These are phyloP conservation scores for Valencia hispanica DNA, from an alignment of 2,797 vertebrate genomes.

Conservation along the genomic window DNA sequence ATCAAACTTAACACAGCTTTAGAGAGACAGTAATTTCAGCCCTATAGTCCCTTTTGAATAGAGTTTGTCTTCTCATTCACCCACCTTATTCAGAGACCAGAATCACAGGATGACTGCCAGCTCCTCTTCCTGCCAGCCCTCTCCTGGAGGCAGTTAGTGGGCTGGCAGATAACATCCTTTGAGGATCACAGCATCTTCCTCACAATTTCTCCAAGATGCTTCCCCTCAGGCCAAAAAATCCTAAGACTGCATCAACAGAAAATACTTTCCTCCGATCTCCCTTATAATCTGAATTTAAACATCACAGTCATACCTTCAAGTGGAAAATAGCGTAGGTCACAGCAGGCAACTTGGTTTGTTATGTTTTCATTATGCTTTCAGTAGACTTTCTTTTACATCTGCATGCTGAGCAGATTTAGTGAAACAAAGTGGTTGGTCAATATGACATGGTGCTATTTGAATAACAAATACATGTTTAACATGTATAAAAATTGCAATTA, in stretches of 20 bases:
- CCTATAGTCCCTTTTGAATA: slow-evolving; percentile 40
- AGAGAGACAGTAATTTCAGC: slow-evolving; percentile 30
- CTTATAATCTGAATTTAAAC: slow-evolving; percentile 38
- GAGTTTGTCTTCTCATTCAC: slow-evolving; percentile 54
- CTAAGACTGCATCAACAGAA: slow-evolving; percentile 40
- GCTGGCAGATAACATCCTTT: slow-evolving; percentile 65
- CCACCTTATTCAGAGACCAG: slow-evolving; percentile 50
- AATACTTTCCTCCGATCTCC: slow-evolving; percentile 39
- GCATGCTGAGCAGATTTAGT: slow-evolving; percentile 7
- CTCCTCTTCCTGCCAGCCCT: slow-evolving; percentile 50
- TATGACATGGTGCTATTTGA: neutral
- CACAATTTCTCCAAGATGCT: slow-evolving; percentile 50
- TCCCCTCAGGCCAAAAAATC: slow-evolving; percentile 56
- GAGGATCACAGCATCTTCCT: slow-evolving; percentile 64
- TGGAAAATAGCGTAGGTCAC: slow-evolving; percentile 8
- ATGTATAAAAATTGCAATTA: slow-evolving; percentile 9
- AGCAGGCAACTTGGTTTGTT: slow-evolving; percentile 12
- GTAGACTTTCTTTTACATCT: slow-evolving; percentile 1
- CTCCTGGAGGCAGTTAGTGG: slow-evolving; percentile 67
- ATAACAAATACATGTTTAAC: neutral
- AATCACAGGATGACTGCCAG: slow-evolving; percentile 54
- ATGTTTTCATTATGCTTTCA: slow-evolving; percentile 11
- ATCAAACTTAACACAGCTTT: slow-evolving; percentile 31
- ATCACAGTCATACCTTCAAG: slow-evolving; percentile 17
- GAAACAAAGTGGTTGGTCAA: slow-evolving; percentile 19